phyloP scores from a whole-genome alignment of 2,797 vertebrate species.

The Trachops cirrhosus region DNA sequence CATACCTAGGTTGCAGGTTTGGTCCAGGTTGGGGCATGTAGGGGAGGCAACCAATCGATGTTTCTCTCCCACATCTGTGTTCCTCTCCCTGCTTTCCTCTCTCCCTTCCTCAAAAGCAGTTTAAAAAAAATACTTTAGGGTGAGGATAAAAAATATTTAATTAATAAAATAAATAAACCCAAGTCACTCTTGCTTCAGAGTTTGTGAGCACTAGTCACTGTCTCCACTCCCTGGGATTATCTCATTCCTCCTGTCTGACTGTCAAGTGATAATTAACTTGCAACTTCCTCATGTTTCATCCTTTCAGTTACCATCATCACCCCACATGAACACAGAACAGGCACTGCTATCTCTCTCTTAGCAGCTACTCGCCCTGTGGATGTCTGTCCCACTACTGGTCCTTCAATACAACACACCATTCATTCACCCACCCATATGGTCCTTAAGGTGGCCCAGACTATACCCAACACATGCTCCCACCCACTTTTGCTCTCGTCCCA shows the following conservation, averaged over 20 bases:
- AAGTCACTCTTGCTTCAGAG: background rate
- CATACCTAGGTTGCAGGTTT: too few species aligned
- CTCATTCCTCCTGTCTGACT: background rate
- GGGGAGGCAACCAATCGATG: too few species aligned
- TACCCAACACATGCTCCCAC: background rate
- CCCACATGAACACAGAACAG: background rate
- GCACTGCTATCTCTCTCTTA: background rate
- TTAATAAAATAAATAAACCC: background rate
- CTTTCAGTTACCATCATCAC: background rate
- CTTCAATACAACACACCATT: background rate
- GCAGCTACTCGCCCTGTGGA: background rate
- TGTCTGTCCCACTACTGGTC: background rate
- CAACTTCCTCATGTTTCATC: background rate
- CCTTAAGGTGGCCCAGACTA: too few species aligned
- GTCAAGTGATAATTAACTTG: background rate
- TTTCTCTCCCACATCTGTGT: too few species aligned
- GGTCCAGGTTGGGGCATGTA: too few species aligned
- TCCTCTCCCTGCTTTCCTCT: too few species aligned
- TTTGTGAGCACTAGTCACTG: background rate
- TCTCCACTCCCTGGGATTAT: background rate
- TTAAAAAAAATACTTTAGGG: too few species aligned
- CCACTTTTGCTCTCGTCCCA: background rate
- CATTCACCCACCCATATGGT: too few species aligned
- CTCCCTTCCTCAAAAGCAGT: too few species aligned
- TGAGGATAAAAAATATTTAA: too few species aligned